These are phyloP conservation scores for Odontothrips loti DNA, from an alignment of 2,888 invertebrate species.

Conservation along the genomic window DNA sequence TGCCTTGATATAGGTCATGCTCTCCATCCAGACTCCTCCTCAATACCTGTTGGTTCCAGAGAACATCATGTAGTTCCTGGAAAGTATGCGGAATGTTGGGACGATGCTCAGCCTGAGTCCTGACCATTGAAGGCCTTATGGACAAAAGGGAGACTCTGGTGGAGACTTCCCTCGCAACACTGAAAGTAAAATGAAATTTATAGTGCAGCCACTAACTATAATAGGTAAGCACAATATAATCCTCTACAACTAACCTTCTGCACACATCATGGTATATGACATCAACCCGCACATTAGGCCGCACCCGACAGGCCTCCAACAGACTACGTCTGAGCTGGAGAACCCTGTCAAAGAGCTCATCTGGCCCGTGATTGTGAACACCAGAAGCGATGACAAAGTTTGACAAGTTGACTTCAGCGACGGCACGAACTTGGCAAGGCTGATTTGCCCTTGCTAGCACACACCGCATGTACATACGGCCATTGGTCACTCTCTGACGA, in stretches of 20 bases:
- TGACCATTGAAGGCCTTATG: background rate
- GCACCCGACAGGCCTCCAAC: background rate
- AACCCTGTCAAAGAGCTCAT: background rate
- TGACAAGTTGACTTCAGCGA: background rate
- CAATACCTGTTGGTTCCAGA: background rate
- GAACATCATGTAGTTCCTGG: background rate
- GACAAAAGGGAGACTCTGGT: background rate
- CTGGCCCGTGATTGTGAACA: background rate
- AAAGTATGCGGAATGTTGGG: background rate
- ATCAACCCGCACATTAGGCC: background rate
- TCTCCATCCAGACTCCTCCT: background rate
- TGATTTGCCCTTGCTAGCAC: background rate
- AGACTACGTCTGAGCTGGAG: background rate
- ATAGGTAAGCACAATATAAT: background rate
- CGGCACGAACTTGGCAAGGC: background rate
- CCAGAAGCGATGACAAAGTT: background rate
- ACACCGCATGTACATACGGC: background rate
- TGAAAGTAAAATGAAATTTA: background rate
- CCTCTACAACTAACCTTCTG: background rate
- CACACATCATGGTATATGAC: background rate
- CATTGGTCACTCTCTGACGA: background rate
- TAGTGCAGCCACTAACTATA: background rate
- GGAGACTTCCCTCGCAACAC: background rate
- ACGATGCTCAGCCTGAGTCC: background rate
- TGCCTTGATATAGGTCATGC: background rate